phyloP scores from a whole-genome alignment of 2,888 invertebrate species.

The Itoplectis maculator region DNA sequence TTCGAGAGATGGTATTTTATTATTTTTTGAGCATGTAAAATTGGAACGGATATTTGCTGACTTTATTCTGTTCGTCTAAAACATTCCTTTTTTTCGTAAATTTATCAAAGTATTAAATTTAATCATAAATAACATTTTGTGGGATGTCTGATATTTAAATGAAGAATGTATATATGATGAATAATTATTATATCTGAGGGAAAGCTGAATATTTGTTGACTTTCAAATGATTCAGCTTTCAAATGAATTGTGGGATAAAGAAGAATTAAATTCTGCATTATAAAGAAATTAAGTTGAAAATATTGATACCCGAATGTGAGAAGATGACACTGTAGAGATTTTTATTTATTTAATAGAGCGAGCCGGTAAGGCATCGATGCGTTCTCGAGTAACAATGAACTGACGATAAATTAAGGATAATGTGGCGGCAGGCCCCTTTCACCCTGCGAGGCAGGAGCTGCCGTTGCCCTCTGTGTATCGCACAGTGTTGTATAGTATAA shows the following conservation, averaged over 20 bases:
- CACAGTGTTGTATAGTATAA: conserved; percentile 39
- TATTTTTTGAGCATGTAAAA: conserved; percentile 11
- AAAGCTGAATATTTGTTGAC: too few species aligned
- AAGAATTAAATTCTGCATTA: too few species aligned
- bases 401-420: conserved; percentile 67
- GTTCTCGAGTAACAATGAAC: conserved; percentile 64
- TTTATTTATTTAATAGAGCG: conserved; percentile 34
- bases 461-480: conserved; percentile 36
- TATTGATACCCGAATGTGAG: too few species aligned
- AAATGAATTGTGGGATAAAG: too few species aligned
- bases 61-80: neutral
- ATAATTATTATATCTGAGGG: too few species aligned
- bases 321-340: neutral
- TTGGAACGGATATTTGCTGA: neutral
- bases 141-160: too few species aligned
- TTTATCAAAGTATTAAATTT: too few species aligned
- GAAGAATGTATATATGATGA: too few species aligned
- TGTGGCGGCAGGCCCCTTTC: conserved; percentile 61
- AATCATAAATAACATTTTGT: too few species aligned
- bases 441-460: conserved; percentile 41
- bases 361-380: conserved; percentile 24
- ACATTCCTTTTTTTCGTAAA: neutral
- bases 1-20: conserved; percentile 22
- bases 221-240: too few species aligned
- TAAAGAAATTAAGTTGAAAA: too few species aligned